Evolutionary conservation across 1,140 invertebrate genomes (phyloP), one percentile per base, ranked within the genome.

Genomic region (Papilio aristodemus): DNA sequence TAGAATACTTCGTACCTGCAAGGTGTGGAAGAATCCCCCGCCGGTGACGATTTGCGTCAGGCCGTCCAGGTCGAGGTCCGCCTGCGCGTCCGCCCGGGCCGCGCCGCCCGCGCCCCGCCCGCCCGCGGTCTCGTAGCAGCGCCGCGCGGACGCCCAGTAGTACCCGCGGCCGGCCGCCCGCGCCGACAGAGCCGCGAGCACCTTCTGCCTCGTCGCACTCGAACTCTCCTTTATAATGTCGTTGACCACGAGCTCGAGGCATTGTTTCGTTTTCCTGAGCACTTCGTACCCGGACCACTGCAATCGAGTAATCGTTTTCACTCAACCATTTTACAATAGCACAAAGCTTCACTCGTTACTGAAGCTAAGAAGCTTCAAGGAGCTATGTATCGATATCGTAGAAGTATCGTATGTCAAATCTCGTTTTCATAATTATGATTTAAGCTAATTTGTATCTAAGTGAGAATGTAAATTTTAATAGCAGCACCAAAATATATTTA

Each of bases 131-230:
- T 74, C 66, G 46, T 74, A 80, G 22, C 70, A 57, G 5, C 25
- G 69, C 9, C 67, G 58, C 6, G 85, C 81, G 36, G 68, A 75
- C n/a, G 80, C 67, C 86, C 86, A 89, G 25, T 82, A 84, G 74
- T 84, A 85, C 4, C 83, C 83, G 7, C 60, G 60, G 2, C 71
- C 27, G 10, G 57, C 58, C 13, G 80, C 70, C 25, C 59, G 66
- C 10, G 69, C 70, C 0, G 32, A n/a, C 10, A 76, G 41, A 0
- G 57, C 17, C 2, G 62, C 37, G 1, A 58, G 14, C 0, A 80
- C n/a, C 7, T 10, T 10, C 1, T 73, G 71, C 9, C 67, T 60
- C 0, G 41, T 54, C 8, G 78, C 72, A 1, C 10, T 39, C 0
- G 70, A 60, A 6, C 73, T 71, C 11, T 74, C 68, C 0, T 25